phyloP scores from a whole-genome alignment of 1,140 invertebrate genomes.

The Drosophila setifemur region DNA sequence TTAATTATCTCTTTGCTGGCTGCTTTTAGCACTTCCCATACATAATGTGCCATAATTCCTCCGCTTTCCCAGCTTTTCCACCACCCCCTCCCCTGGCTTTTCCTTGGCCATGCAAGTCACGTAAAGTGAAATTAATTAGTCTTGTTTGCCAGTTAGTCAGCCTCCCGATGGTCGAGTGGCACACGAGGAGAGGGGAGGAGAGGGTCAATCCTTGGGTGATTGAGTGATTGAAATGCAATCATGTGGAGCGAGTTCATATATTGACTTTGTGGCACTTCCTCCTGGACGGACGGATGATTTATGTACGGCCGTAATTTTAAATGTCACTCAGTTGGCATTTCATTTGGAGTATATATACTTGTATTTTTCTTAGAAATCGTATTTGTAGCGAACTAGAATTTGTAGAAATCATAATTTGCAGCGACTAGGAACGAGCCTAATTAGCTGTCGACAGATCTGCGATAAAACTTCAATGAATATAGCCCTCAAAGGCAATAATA shows the following conservation, averaged over 20 bases:
- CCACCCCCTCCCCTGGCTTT: neutral
- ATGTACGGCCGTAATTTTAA: too few species aligned
- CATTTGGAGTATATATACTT: too few species aligned
- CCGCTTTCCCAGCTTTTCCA: neutral
- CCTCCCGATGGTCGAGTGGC: slow-evolving; percentile 17
- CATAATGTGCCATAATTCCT: slow-evolving; percentile 48
- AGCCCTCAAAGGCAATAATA: slow-evolving; percentile 22
- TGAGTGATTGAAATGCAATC: slow-evolving; percentile 44
- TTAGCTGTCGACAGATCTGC: slow-evolving; percentile 26
- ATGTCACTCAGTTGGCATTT: too few species aligned
- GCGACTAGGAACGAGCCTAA: too few species aligned
- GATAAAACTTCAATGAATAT: slow-evolving; percentile 20
- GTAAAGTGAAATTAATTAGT: slow-evolving; percentile 70
- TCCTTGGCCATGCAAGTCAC: slow-evolving; percentile 60
- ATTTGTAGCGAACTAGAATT: too few species aligned
- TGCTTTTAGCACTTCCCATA: slow-evolving; percentile 42
- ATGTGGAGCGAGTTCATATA: slow-evolving; percentile 25
- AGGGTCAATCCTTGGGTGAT: slow-evolving; percentile 12
- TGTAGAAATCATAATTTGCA: slow-evolving; percentile 7
- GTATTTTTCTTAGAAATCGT: too few species aligned
- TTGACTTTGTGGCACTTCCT: slow-evolving; percentile 26
- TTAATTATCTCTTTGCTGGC: slow-evolving; percentile 45
- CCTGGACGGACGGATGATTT: slow-evolving; percentile 9
- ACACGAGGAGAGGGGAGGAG: neutral
- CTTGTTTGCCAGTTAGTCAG: slow-evolving; percentile 62